Conservation (phyloP, 2,113 vertebrate genomes). For the Brevimyrus niger region DNA sequence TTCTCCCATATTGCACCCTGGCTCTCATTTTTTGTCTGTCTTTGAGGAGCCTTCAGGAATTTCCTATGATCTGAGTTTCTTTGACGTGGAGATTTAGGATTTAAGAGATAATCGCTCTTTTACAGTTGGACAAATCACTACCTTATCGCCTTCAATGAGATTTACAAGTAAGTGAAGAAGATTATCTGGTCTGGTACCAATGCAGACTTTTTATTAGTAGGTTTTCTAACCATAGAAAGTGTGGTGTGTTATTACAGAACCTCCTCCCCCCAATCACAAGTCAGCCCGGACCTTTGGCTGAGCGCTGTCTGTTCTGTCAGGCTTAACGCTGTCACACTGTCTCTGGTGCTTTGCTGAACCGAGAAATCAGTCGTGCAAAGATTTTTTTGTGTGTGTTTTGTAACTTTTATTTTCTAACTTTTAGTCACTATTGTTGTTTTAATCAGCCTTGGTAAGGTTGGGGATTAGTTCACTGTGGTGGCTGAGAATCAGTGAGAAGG, state of each 20-base stretch:
- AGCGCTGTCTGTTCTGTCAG: not conserved
- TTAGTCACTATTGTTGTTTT: not conserved
- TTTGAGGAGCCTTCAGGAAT: not conserved
- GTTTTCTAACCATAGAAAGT: constrained; percentile 10
- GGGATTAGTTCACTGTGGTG: not conserved
- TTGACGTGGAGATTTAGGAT: constrained; percentile 31
- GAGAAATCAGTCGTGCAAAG: not conserved
- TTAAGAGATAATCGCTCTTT: constrained; percentile 37
- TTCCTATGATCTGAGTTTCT: constrained; percentile 17
- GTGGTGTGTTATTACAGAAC: constrained; percentile 16
- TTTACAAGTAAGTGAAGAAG: constrained; percentile 51
- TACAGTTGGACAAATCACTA: constrained; percentile 51
- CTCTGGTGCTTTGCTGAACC: constrained; percentile 5
- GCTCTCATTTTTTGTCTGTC: not conserved
- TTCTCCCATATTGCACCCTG: not conserved
- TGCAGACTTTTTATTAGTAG: constrained; percentile 51
- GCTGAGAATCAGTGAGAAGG: not conserved
- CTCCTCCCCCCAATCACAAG: not conserved
- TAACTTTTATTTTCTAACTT: not conserved
- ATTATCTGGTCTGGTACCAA: constrained; percentile 53
- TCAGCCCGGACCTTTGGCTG: not conserved
- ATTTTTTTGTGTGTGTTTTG: constrained; percentile 9
- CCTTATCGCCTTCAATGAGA: constrained; percentile 49
- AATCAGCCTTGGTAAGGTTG: not conserved
- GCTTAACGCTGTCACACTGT: not conserved